Percentiles rank a stretch among this genome's conserved stretches.
phyloP scores from a whole-genome alignment of 2,888 invertebrate genomes.

The Boloria selene region DNA sequence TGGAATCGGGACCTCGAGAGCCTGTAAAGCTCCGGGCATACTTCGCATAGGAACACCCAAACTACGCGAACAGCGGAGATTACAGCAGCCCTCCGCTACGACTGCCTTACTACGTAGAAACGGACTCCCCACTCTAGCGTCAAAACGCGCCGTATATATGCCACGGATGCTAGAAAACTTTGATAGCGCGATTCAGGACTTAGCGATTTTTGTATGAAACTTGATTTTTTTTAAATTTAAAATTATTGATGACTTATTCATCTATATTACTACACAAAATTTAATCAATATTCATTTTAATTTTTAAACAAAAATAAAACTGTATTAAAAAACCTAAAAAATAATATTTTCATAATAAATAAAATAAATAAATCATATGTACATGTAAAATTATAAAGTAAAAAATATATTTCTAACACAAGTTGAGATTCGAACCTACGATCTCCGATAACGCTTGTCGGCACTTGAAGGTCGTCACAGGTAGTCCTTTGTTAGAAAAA shows the following conservation, averaged over 20 bases:
- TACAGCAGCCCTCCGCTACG: conserved; percentile 54
- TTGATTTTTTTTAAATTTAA: too few species aligned
- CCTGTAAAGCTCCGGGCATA: too few species aligned
- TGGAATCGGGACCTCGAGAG: too few species aligned
- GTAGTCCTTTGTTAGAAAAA: not conserved
- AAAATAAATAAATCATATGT: not conserved
- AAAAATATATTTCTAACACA: not conserved
- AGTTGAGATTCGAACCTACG: not conserved
- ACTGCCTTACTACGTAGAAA: conserved; percentile 63
- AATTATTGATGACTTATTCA: too few species aligned
- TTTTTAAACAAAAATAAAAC: too few species aligned
- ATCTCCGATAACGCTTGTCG: not conserved
- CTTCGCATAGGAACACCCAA: conserved; percentile 20
- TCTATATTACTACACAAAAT: too few species aligned
- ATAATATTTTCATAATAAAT: too few species aligned
- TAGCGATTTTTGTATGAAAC: not conserved
- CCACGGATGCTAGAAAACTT: conserved; percentile 26
- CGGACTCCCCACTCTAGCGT: conserved; percentile 54
- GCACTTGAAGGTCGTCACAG: not conserved
- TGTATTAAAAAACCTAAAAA: too few species aligned
- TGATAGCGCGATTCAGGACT: conserved; percentile 49
- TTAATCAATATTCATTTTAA: too few species aligned
- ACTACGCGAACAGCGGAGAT: conserved; percentile 37
- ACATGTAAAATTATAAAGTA: not conserved
- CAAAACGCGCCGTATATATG: conserved; percentile 9